Conservation (phyloP, 2,888 invertebrate genomes). For the Morpho helenor region DNA sequence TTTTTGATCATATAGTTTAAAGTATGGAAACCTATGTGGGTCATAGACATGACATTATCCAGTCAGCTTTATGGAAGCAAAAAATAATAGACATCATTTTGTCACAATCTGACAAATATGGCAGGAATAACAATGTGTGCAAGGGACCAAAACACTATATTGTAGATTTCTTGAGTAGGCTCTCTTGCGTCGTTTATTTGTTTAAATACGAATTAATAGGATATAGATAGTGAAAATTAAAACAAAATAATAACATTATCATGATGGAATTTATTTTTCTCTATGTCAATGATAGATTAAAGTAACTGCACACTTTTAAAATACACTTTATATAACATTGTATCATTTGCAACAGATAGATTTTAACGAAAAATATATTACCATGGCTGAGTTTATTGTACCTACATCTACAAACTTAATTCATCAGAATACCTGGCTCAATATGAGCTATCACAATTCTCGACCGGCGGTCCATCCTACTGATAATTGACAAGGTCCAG, state of each 20-base stretch:
- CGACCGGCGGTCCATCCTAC: slow-evolving; percentile 59
- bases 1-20: no score
- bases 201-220: no score
- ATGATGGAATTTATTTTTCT: slow-evolving; percentile 73
- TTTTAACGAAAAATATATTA: slow-evolving; percentile 51
- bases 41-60: no score
- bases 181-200: no score
- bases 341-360: slow-evolving; percentile 53
- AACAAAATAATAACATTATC: slow-evolving; percentile 47
- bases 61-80: no score
- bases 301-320: slow-evolving; percentile 52
- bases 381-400: slow-evolving; percentile 64
- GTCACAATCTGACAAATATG: no score
- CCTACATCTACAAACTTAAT: slow-evolving; percentile 62
- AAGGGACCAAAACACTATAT: no score
- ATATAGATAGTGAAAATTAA: slow-evolving; percentile 23
- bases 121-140: no score
- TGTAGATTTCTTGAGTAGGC: no score
- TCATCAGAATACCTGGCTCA: slow-evolving; percentile 71
- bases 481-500: slow-evolving; percentile 61
- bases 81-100: no score
- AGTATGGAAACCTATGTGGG: no score
- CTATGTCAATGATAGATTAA: slow-evolving; percentile 66
- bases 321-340: slow-evolving; percentile 54
- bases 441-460: slow-evolving; percentile 75